Evolutionary conservation across 1,140 invertebrate species (phyloP), one percentile per base, ranked within the genome.

Genomic region (Manduca sexta): DNA sequence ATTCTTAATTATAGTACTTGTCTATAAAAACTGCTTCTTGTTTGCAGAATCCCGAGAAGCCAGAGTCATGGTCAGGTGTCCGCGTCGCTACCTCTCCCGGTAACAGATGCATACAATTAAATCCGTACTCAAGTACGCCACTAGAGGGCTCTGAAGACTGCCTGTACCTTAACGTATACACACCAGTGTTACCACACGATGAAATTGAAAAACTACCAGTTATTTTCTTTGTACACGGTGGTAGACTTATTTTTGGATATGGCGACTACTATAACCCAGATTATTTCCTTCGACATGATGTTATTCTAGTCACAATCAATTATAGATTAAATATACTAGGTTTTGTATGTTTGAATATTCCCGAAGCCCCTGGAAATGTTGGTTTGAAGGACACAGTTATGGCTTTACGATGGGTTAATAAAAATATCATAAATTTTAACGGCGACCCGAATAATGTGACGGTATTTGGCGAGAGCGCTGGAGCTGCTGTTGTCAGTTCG

Each of bases 391-490:
- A 93, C 65, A 89, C 91, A 60, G 86, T 91, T 3, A 64, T 74
- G 56, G 84, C 82, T 6, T 48, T 87, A 2, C 70, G 56, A 62
- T 87, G 86, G 86, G 82, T 88, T 2, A 75, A 78, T 31, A 58
- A 71, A 3, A 87, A 88, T 62, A 87, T 88, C 31, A 41, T 40
- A 7, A 21, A 83, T 35, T 95, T 96, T 71, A 93, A 93, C 29
- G 94, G 94, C 0, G 90, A 93, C 70, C 80, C 88, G 0, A 70
- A 90, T 30, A 90, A 90, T 67, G 88, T 96, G 0, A 93, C 91
- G 0, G 84, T 93, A 4, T 92, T 92, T 55, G 93, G 93, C 0
- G 92, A 94, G 71, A 93, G 91, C 60, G 93, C 92, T 0, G 93
- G 93, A 1, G 91, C 91, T 0, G 91, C 85, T 4, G 89, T 89